Percentiles rank a stretch among this genome's conserved stretches.
These are phyloP conservation scores for Lycia hirtaria DNA, from an alignment of 2,888 invertebrate genomes.

Conservation along the genomic window DNA sequence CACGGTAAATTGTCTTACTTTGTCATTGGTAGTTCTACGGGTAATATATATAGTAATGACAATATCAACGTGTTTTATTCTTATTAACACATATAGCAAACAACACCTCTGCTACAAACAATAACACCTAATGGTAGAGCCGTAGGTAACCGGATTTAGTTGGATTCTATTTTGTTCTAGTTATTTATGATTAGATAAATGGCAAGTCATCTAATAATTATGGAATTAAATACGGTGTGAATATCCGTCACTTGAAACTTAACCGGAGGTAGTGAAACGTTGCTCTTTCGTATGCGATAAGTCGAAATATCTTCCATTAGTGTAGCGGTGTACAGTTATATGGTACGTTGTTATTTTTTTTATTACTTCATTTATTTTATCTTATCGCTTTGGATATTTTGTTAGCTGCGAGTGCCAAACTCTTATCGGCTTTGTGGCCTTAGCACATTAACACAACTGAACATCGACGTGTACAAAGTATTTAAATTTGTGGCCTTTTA, in stretches of 20 bases:
- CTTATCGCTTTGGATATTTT: constrained; percentile 64
- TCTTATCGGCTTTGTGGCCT: constrained; percentile 29
- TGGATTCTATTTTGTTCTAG: too few species aligned
- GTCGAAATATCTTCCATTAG: constrained; percentile 77
- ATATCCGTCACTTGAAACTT: neutral
- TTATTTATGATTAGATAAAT: too few species aligned
- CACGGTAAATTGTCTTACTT: too few species aligned
- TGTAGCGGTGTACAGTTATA: constrained; percentile 62
- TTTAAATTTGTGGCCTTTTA: neutral
- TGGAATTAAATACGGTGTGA: neutral
- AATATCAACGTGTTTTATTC: too few species aligned
- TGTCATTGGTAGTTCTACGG: too few species aligned
- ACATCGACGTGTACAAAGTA: neutral
- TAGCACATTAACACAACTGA: constrained; percentile 12
- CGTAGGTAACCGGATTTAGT: too few species aligned
- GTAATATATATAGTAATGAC: too few species aligned
- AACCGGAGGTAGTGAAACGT: constrained; percentile 3
- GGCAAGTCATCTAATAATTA: too few species aligned
- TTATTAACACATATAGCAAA: too few species aligned
- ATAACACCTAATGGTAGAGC: too few species aligned
- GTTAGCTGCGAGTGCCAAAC: constrained; percentile 68
- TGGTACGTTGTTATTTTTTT: constrained; percentile 60
- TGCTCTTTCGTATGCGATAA: constrained; percentile 42
- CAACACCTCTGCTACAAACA: too few species aligned
- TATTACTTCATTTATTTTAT: constrained; percentile 56